A percentile compares a stretch with the other conserved stretches of the same genome.
Evolutionary conservation across 2,888 invertebrate species (phyloP).

Genomic region (Atherix ibis): DNA sequence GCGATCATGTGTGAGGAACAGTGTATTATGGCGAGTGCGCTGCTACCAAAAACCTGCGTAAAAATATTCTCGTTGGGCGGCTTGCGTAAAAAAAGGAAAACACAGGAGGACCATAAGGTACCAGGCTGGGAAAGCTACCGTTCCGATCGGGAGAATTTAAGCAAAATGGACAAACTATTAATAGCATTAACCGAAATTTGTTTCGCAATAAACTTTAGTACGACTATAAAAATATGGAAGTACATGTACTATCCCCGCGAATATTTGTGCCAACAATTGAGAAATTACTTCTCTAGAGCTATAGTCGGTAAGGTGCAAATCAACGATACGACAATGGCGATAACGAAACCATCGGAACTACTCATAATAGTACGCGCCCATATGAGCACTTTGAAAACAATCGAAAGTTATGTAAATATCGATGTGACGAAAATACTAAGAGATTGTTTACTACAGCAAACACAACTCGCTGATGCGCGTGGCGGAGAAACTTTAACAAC

Average conservation of each 20-base stretch:
- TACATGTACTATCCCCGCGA: constrained; percentile 97
- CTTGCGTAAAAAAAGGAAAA: constrained; percentile 82
- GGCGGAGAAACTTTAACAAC: constrained; percentile 97
- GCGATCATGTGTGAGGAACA: constrained; percentile 98
- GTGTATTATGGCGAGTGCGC: constrained; percentile 87
- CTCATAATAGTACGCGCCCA: constrained; percentile 87
- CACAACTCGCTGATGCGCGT: constrained; percentile 83
- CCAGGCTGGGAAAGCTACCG: constrained; percentile 94
- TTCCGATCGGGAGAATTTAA: constrained; percentile 89
- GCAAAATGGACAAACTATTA: constrained; percentile 96
- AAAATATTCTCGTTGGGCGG: constrained; percentile 75
- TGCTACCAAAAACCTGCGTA: constrained; percentile 91
- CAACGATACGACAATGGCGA: constrained; percentile 89
- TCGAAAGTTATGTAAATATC: constrained; percentile 96
- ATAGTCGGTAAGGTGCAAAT: constrained; percentile 98
- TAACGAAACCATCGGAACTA: constrained; percentile 93
- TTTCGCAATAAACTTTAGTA: constrained; percentile 91
- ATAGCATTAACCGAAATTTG: constrained; percentile 97
- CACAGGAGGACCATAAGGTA: constrained; percentile 67
- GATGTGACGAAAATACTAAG: constrained; percentile 97
- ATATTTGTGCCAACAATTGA: constrained; percentile 91
- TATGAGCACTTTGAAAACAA: constrained; percentile 96
- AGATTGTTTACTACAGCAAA: constrained; percentile 92
- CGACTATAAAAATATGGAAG: constrained; percentile 96
- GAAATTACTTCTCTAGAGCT: constrained; percentile 79